Evolutionary conservation across 2,113 vertebrate species (phyloP).

Genomic region (Patagioenas fasciata): DNA sequence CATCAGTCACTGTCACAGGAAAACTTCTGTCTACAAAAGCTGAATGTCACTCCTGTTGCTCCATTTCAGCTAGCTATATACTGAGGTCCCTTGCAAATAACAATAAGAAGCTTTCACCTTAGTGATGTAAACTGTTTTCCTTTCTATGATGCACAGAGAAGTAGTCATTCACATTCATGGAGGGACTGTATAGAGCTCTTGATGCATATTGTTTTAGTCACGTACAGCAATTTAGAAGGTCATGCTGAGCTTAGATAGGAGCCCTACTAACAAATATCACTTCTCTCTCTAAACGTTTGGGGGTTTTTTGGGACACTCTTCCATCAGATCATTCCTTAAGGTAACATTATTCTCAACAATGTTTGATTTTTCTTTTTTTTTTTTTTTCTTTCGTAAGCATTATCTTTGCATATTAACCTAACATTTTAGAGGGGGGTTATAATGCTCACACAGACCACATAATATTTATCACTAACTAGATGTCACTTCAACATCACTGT

Average conservation of each 20-base stretch:
- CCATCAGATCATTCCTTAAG: background rate
- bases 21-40: background rate
- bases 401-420: background rate
- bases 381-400: background rate
- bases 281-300: background rate
- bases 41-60: background rate
- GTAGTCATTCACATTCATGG: fast-evolving
- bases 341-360: background rate
- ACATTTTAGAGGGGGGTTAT: background rate
- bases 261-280: background rate
- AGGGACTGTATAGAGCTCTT: background rate
- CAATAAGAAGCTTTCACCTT: background rate
- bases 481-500: background rate
- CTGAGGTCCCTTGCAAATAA: background rate
- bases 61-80: background rate
- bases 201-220: background rate
- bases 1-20: background rate
- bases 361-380: background rate
- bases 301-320: background rate
- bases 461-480: background rate
- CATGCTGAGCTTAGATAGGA: background rate
- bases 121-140: background rate
- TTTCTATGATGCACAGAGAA: background rate
- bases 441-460: background rate
- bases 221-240: background rate